Base-by-base conservation (phyloP, 2,113 vertebrate genomes). In the Rhinolophus ferrumequinum region DNA sequence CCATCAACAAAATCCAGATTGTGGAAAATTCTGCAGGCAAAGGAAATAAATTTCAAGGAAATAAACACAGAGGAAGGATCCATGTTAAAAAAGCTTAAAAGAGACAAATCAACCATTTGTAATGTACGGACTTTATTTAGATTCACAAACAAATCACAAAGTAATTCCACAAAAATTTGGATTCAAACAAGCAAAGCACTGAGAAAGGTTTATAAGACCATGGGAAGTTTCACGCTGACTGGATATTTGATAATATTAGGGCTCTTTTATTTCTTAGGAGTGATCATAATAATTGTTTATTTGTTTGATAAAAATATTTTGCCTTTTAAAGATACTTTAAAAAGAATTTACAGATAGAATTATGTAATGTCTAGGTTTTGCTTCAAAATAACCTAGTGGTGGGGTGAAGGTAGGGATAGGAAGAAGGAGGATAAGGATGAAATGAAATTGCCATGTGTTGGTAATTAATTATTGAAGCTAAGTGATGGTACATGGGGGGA, bases 101-200 rank as follows among this genome's bases (percentile, higher is more conserved):
- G 35, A 50, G 58, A 67, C 18, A 73, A 67, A 83, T 87, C 14
- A 81, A 35, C 2, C 26, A 77, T 8, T 8, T 84, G 2, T 18
- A 93, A 89, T 47, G 0, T 83, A 16, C 47, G 19, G 7, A 70
- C 8, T 52, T 75, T 60, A 38, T 81, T 35, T 81, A 21, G 3
- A 70, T 60, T 85, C 21, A 96, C 14, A 82, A 79, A 90, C 19
- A 72, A 77, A 89, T 38, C 44, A 54, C 11, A 82, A 92, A 90
- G 69, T 28, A 90, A 93, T 93, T 69, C 26, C 26, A 75, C 26
- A 50, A 73, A 94, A 79, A 26, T 50, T 21, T 80, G n/a, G n/a
- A 50, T 73, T 96, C 50, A 77, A 87, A 88, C 26, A 70, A 87
- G 84, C 21, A 64, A 92, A 82, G n/a, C 38, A 92, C 69, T 14